Conservation (phyloP, 2,113 vertebrate genomes). For the Orycteropus afer region DNA sequence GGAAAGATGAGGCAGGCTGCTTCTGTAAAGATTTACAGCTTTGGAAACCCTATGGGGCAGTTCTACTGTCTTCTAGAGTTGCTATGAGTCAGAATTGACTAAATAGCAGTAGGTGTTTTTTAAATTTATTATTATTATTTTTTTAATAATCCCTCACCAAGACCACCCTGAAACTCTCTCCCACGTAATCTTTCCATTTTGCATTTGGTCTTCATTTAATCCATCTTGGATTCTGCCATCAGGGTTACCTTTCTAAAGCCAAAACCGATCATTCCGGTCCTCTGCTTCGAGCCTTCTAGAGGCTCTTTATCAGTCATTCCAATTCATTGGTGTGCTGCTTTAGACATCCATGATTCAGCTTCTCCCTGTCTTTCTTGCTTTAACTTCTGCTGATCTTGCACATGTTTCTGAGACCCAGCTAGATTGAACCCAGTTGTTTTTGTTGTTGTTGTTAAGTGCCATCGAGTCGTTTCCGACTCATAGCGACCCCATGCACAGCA, state of each 20-base stretch:
- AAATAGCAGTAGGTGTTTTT: no score
- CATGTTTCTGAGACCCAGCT: not conserved
- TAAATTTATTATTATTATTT: no score
- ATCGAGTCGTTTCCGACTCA: no score
- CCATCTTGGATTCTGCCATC: not conserved
- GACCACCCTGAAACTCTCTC: not conserved
- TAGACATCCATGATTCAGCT: not conserved
- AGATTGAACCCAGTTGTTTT: not conserved
- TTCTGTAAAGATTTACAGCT: no score
- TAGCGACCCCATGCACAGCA: no score
- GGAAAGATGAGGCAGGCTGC: no score
- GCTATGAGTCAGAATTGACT: no score
- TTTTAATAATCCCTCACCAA: no score
- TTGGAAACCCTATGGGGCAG: no score
- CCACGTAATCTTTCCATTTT: not conserved
- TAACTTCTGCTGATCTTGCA: not conserved
- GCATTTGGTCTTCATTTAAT: not conserved
- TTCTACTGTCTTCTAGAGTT: no score
- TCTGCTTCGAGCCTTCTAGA: not conserved
- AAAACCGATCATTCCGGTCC: not conserved
- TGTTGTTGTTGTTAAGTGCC: no score
- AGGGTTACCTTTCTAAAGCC: slow-evolving; percentile 2
- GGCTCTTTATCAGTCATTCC: not conserved
- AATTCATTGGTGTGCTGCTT: not conserved
- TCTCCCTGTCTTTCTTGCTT: not conserved